Evolutionary conservation across 2,888 invertebrate species (phyloP), one percentile per base, ranked within the genome.

Genomic region (Isoperla grammatica): DNA sequence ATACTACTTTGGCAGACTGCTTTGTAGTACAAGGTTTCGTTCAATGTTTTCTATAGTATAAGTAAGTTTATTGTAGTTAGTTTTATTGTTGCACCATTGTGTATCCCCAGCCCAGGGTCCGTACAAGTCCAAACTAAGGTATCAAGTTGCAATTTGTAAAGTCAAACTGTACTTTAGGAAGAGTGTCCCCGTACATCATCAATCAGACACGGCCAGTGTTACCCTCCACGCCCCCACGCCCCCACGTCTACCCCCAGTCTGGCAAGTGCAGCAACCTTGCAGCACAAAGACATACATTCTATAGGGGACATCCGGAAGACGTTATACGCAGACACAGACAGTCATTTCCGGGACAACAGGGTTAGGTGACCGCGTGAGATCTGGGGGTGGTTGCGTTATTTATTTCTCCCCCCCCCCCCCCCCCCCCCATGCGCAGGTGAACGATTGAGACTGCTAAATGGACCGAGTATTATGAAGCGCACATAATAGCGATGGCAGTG

Each of bases 341-440:
- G 57, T 42, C 40, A 60, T 42, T 49, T 56, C 49, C 55, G 45
- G 12, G n/a, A 11, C n/a, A 11, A 9, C 20, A n/a, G 17, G 45
- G 6, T 13, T 48, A 37, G 42, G 53, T 59, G 59, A 45, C 59
- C 42, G 59, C 50, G 45, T 46, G 55, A 37, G 40, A 55, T 56
- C 55, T 48, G 37, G 55, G 55, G 60, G 60, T 13, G 29, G 17
- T 40, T 60, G 46, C 6, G 20, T 48, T 20, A 39, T 57, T 57
- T 57, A 48, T 37, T 46, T 19, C 8, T 17, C 13, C 9, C n/a
- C n/a, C n/a, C n/a, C n/a, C n/a, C n/a, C n/a, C n/a, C n/a, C n/a
- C n/a, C n/a, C n/a, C n/a, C n/a, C n/a, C n/a, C n/a, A n/a, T 17
- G 15, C 9, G 9, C 48, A 23, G 22, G 23, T 48, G 48, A 20